A percentile compares a stretch with the other conserved stretches of the same genome.
Evolutionary conservation across 2,797 vertebrate species (phyloP).

Genomic region (Chelonia mydas): DNA sequence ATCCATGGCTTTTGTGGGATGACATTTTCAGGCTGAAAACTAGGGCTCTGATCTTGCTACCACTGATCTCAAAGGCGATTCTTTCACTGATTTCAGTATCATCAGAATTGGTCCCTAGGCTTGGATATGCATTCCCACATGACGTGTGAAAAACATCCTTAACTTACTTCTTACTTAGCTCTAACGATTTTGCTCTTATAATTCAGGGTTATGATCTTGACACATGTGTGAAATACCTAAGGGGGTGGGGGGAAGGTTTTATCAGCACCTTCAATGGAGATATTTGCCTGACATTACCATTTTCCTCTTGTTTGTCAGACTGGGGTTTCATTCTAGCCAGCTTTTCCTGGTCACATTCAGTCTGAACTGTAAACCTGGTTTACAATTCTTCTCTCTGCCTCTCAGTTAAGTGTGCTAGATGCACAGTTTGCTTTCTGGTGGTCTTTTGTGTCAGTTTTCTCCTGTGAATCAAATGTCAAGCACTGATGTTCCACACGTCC

Average conservation of each 20-base stretch:
- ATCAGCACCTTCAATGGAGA: not conserved
- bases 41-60: not conserved
- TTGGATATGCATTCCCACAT: not conserved
- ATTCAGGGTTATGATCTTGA: not conserved
- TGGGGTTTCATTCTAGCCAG: not conserved
- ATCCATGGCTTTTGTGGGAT: not conserved
- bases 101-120: not conserved
- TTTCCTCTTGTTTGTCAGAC: not conserved
- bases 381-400: not conserved
- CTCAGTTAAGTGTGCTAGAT: not conserved
- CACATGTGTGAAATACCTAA: not conserved
- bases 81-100: not conserved
- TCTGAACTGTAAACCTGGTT: not conserved
- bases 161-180: not conserved
- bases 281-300: not conserved
- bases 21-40: not conserved
- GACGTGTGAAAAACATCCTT: not conserved
- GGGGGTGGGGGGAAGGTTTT: too few species aligned
- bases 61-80: not conserved
- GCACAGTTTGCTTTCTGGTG: not conserved
- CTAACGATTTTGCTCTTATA: not conserved
- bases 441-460: not conserved
- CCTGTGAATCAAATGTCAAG: constrained; percentile 7
- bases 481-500: not conserved
- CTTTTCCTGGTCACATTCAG: not conserved